Evolutionary conservation across 2,797 vertebrate species (phyloP), one percentile per base, ranked within the genome.

Genomic region (Phrynocephalus forsythii): DNA sequence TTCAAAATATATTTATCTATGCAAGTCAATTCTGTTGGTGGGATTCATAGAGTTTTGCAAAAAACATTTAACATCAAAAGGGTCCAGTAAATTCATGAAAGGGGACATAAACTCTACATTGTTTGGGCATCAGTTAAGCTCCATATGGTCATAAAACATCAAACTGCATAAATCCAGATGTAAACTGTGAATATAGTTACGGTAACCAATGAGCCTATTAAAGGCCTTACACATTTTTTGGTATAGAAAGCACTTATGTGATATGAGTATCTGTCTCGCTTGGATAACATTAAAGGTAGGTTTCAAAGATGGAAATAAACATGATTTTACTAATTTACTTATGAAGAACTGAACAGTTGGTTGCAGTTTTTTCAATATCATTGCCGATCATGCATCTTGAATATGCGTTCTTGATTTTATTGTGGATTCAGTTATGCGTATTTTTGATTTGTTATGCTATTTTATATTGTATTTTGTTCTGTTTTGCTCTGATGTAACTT

Each of bases 51-150:
- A 69, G 38, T 24, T 83, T 71, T 33, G 28, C 2, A 72, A 83
- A 81, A 44, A 72, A 72, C 11, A 83, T n/a, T 69, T 20, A 33
- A 83, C n/a, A 72, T 83, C 28, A 72, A 56, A 83, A 83, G 20
- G 20, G 13, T 69, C 28, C 48, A 38, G 63, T 33, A 63, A 80
- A 79, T 60, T 79, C n/a, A 79, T 33, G 13, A 33, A 44, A 68
- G 80, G 24, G n/a, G 44, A n/a, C 81, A 73, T 60, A 50, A 84
- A 16, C 22, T 30, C 50, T 73, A 22, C 6, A 38, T 75, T 56
- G 15, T 71, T 22, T 52, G 48, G 9, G 28, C 20, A 60, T 56
- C 18, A 56, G 10, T 18, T 56, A 56, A 50, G 69, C 5, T 84
- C 71, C n/a, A 22, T 38, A 52, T 52, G 48, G 3, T 63, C 24